These are phyloP conservation scores for Lottia scabra DNA, from an alignment of 2,888 invertebrate genomes.

Conservation along the genomic window DNA sequence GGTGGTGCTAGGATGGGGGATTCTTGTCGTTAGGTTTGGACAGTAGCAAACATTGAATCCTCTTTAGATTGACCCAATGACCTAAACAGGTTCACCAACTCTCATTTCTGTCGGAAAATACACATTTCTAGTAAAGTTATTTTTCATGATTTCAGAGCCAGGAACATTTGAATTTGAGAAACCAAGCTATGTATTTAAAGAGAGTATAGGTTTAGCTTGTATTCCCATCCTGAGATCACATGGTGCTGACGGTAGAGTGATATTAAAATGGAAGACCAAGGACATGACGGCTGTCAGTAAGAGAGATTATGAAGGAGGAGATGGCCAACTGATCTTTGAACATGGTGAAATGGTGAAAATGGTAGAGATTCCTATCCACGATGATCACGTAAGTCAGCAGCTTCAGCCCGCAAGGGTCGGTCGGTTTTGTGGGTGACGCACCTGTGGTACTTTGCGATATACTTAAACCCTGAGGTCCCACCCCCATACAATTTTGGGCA, in stretches of 20 bases:
- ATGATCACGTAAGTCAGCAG: slow-evolving; percentile 69
- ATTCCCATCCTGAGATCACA: slow-evolving; percentile 71
- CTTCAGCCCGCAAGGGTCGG: too few relatives aligned
- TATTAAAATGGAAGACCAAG: slow-evolving; percentile 73
- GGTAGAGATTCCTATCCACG: slow-evolving; percentile 73
- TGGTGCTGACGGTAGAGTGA: slow-evolving; percentile 73
- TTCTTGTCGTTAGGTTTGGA: too few relatives aligned
- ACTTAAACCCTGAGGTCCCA: too few relatives aligned
- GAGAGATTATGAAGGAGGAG: slow-evolving; percentile 72
- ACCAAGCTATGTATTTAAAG: slow-evolving; percentile 73
- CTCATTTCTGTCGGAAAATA: too few relatives aligned
- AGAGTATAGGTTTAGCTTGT: slow-evolving; percentile 72
- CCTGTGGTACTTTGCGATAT: too few relatives aligned
- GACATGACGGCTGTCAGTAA: slow-evolving; percentile 74
- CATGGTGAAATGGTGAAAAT: slow-evolving; percentile 71
- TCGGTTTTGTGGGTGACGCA: too few relatives aligned
- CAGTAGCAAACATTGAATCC: too few relatives aligned
- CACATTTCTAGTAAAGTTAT: too few relatives aligned
- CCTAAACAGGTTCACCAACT: too few relatives aligned
- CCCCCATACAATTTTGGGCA: too few relatives aligned
- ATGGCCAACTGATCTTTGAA: slow-evolving; percentile 70
- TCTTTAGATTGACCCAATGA: too few relatives aligned
- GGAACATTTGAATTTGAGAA: slow-evolving; percentile 73
- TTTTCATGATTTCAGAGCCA: slow-evolving; percentile 72
- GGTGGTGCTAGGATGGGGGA: too few relatives aligned